Base-by-base conservation (phyloP, 2,888 invertebrate species). In the Eupelmus urozonus region DNA sequence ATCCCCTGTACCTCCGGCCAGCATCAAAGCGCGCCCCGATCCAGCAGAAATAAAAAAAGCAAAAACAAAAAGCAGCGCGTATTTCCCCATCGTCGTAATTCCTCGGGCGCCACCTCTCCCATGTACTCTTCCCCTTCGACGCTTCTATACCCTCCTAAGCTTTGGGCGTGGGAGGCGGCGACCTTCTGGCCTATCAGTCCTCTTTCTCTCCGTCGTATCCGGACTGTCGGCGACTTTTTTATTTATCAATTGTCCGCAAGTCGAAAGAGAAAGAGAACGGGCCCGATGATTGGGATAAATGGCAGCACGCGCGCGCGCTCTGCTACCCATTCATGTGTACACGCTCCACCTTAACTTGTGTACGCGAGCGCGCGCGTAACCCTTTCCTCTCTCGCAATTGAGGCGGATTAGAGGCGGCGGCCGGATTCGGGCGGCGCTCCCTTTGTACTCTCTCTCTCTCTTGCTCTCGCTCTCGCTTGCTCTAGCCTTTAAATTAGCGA, bases 211-310 rank as follows among this genome's bases (percentile, higher is more conserved):
- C 23, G 23, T 29, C 42, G 20, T 9, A 40, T 69, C 51, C 62
- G 45, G 49, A 62, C 23, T 25, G 53, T 45, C 62, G 25, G 62
- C 72, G 2, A 16, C 69, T 82, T 80, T 80, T 75, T 82, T 82
- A 80, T 57, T 59, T 42, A 57, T 29, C 67, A 75, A 67, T 75
- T 76, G 82, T 49, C 34, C 29, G 29, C 18, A 11, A 9, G 3
- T 59, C 11, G 34, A 62, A 65, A 66, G 84, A 85, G 84, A 85
- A 81, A 85, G 85, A 84, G 82, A 80, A 86, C 84, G 27, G 84
- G 85, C 16, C 18, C 66, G 66, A 88, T 88, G 88, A 89, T 89
- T 89, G 88, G 89, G 84, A 88, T 88, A 89, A 89, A 89, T 87
- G 88, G 87, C 85, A 87, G 89, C 88, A 88, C 89, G 88, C 89